phyloP scores from a whole-genome alignment of 2,113 vertebrate species.

The Lycocorax pyrrhopterus region DNA sequence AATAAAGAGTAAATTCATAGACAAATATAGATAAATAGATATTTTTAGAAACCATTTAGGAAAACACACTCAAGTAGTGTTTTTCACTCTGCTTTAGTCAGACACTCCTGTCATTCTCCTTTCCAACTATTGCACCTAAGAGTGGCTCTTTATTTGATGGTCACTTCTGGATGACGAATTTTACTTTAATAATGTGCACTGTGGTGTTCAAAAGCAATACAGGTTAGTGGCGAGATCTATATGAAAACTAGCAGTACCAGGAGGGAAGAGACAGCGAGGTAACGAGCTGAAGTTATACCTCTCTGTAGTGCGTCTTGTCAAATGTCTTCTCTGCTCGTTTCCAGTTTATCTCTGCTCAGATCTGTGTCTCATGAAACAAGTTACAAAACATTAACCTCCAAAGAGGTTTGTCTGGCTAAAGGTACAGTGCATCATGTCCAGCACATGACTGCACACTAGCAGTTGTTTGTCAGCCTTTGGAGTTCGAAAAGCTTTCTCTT shows the following conservation, averaged over 20 bases:
- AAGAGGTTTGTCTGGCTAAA: neutral
- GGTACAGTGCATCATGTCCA: neutral
- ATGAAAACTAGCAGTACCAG: neutral
- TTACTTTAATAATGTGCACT: neutral
- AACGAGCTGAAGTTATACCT: neutral
- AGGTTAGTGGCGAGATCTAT: neutral
- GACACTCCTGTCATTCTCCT: neutral
- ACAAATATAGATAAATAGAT: neutral
- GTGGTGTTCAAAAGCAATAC: neutral
- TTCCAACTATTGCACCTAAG: neutral
- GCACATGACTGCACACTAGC: neutral
- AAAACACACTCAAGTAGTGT: neutral
- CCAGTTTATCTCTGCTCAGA: neutral
- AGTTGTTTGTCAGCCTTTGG: neutral
- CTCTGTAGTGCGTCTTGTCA: neutral
- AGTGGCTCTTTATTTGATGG: neutral
- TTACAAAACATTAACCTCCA: neutral
- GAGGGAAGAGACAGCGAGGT: neutral
- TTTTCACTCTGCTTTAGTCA: neutral
- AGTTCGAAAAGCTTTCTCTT: neutral
- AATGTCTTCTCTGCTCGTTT: neutral
- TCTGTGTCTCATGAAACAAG: neutral
- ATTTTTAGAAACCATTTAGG: neutral
- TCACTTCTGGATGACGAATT: neutral
- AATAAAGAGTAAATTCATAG: neutral